Evolutionary conservation across 2,113 vertebrate genomes (phyloP).

Genomic region (Galeopterus variegatus): DNA sequence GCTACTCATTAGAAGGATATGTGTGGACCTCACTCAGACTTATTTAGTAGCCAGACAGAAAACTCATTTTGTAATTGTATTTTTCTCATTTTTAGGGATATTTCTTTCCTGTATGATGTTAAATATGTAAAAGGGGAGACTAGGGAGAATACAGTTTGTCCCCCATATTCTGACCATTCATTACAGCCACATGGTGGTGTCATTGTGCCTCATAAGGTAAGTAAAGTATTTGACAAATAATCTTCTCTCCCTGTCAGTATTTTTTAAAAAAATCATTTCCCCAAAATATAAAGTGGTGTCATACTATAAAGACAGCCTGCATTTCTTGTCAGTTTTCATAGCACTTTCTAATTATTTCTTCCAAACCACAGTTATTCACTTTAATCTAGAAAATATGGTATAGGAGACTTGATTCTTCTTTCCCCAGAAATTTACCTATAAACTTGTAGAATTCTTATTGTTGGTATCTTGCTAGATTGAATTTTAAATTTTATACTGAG

Average conservation of each 20-base stretch:
- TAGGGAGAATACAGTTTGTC: background rate
- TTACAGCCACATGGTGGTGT: background rate
- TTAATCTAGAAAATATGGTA: conserved; percentile 18
- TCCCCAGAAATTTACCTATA: background rate
- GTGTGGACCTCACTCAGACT: background rate
- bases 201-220: conserved; percentile 58
- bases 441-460: conserved; percentile 38
- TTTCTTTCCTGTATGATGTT: conserved; percentile 93
- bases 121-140: conserved; percentile 78
- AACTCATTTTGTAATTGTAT: background rate
- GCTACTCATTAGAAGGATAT: background rate
- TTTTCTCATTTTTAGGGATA: conserved; percentile 88
- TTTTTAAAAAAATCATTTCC: background rate
- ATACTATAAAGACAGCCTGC: background rate
- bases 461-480: background rate
- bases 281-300: background rate
- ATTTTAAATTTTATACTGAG: conserved; percentile 43
- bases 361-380: background rate
- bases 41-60: background rate
- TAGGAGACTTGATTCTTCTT: background rate
- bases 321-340: background rate
- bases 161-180: background rate
- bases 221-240: background rate
- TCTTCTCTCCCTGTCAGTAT: background rate
- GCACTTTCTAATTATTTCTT: conserved; percentile 14